phyloP scores from a whole-genome alignment of 2,797 vertebrate species.

The Rhabdomys pumilio region DNA sequence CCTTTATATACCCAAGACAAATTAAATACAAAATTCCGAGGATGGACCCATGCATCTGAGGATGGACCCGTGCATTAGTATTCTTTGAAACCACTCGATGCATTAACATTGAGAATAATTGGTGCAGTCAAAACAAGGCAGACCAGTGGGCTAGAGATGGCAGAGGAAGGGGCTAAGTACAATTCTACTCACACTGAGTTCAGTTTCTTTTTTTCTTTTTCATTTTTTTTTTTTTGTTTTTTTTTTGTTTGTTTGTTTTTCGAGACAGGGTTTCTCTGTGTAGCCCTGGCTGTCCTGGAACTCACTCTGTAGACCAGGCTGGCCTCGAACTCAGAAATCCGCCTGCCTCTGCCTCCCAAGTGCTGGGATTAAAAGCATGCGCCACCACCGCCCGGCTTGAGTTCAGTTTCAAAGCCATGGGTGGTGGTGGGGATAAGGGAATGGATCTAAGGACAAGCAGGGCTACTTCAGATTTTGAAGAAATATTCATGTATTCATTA shows the following conservation, averaged over 20 bases:
- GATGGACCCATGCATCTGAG: background rate
- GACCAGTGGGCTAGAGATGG: background rate
- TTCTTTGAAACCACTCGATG: background rate
- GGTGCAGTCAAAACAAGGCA: background rate
- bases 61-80: background rate
- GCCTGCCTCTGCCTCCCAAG: too few species aligned
- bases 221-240: too few species aligned
- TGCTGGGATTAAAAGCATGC: too few species aligned
- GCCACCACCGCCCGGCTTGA: too few species aligned
- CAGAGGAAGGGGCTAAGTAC: background rate
- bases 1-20: background rate
- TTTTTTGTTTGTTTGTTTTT: too few species aligned
- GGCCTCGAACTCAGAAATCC: too few species aligned
- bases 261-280: too few species aligned
- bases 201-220: too few species aligned
- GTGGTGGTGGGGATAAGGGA: background rate
- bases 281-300: too few species aligned
- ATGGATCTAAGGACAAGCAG: background rate
- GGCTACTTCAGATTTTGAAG: background rate
- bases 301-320: too few species aligned
- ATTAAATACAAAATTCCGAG: background rate
- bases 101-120: background rate
- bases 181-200: background rate
- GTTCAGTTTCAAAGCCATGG: constrained; percentile 13
- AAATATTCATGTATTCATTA: background rate